Conservation (phyloP, 2,113 vertebrate species). For the Heptranchias perlo region DNA sequence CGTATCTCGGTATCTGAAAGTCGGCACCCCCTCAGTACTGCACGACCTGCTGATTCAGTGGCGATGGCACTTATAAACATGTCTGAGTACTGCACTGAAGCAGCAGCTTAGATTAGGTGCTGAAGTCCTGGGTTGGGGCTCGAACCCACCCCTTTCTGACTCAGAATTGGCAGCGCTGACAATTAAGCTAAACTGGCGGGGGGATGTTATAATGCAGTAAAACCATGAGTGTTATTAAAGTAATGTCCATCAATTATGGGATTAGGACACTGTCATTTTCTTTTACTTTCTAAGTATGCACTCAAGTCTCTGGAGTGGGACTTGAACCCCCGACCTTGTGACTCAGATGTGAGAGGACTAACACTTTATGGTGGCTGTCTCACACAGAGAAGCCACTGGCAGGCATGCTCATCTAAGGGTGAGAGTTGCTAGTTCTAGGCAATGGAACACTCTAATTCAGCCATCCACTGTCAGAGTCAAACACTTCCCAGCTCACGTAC, state of each 20-base stretch:
- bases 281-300: not conserved
- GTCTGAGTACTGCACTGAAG: not conserved
- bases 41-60: too few species aligned
- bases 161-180: not conserved
- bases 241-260: not conserved
- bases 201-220: not conserved
- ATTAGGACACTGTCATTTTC: not conserved
- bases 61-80: not conserved
- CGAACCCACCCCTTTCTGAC: not conserved
- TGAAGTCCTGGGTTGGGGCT: not conserved
- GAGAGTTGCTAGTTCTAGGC: not conserved
- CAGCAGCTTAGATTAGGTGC: not conserved
- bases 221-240: not conserved
- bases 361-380: not conserved
- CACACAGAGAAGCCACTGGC: not conserved
- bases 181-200: not conserved
- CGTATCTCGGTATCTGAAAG: too few species aligned
- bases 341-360: not conserved
- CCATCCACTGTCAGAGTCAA: not conserved
- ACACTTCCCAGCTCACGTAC: not conserved
- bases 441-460: not conserved
- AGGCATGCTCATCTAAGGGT: not conserved
- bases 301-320: not conserved
- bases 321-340: not conserved
- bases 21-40: too few species aligned